A percentile compares a stretch with the other conserved stretches of the same genome.
Evolutionary conservation across 2,797 vertebrate species (phyloP).

Genomic region (Anableps anableps): DNA sequence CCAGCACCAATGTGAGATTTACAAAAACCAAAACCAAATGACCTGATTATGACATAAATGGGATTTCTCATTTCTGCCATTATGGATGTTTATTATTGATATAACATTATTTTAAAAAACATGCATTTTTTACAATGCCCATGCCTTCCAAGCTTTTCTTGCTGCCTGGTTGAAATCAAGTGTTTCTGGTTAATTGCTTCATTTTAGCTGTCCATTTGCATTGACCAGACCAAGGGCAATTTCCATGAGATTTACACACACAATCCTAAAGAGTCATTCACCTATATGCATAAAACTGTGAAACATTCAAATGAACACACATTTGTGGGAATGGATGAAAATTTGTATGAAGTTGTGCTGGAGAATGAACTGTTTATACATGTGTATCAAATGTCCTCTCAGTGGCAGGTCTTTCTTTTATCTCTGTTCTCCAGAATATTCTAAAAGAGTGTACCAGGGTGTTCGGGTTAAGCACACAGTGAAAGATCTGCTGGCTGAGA

Average conservation of each 20-base stretch:
- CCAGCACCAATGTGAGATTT: constrained; percentile 49
- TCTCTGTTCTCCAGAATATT: constrained; percentile 81
- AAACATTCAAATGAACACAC: constrained; percentile 73
- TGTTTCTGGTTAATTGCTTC: constrained; percentile 55
- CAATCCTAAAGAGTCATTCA: constrained; percentile 51
- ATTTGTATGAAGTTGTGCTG: constrained; percentile 48
- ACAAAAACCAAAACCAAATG: not conserved
- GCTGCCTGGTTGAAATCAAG: not conserved
- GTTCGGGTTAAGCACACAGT: constrained; percentile 96
- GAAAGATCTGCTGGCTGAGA: constrained; percentile 95
- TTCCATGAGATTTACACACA: constrained; percentile 79
- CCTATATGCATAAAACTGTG: constrained; percentile 72
- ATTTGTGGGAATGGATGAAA: constrained; percentile 65
- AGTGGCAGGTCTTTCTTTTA: not conserved
- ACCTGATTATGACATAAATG: not conserved
- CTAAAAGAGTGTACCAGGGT: constrained; percentile 93
- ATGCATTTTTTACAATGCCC: not conserved
- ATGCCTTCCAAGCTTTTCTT: not conserved
- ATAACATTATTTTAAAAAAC: not conserved
- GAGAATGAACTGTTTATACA: constrained; percentile 31
- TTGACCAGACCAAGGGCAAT: constrained; percentile 66
- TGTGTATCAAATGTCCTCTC: constrained; percentile 15
- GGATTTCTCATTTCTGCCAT: not conserved
- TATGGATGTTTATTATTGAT: not conserved
- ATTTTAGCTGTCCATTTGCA: constrained; percentile 70